These are phyloP conservation scores for Wasmannia auropunctata DNA, from an alignment of 1,140 invertebrate genomes.

Conservation along the genomic window DNA sequence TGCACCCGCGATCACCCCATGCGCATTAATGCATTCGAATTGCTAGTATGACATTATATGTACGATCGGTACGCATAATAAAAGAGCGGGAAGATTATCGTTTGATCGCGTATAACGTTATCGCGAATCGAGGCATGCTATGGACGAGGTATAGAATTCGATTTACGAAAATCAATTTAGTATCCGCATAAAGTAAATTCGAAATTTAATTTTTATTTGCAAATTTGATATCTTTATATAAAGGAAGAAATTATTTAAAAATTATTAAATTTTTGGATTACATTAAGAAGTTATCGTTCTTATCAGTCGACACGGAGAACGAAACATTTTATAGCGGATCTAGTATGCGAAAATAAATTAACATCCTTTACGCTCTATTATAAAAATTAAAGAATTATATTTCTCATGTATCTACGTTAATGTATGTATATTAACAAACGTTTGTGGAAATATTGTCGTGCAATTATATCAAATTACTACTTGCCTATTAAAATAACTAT, in stretches of 20 bases:
- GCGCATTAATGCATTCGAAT: constrained; percentile 8
- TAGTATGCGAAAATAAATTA: neutral
- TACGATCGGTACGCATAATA: constrained; percentile 1
- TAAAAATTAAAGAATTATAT: neutral
- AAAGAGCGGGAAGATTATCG: constrained; percentile 21
- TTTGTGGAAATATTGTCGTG: neutral
- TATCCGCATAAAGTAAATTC: neutral
- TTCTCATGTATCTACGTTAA: neutral
- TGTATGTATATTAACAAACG: neutral
- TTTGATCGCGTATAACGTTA: neutral
- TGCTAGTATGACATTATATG: neutral
- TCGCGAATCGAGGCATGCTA: neutral
- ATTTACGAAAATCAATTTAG: neutral
- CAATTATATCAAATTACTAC: neutral
- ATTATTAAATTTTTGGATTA: neutral
- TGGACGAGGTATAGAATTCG: neutral
- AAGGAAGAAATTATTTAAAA: neutral
- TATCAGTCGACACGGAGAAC: neutral
- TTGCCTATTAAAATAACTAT: neutral
- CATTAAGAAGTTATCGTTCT: neutral
- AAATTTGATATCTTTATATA: neutral
- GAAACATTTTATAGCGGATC: neutral
- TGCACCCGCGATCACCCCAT: neutral
- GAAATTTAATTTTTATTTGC: neutral
- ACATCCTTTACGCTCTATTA: neutral